Conservation (phyloP, 2,797 vertebrate species). For the Zalophus californianus region DNA sequence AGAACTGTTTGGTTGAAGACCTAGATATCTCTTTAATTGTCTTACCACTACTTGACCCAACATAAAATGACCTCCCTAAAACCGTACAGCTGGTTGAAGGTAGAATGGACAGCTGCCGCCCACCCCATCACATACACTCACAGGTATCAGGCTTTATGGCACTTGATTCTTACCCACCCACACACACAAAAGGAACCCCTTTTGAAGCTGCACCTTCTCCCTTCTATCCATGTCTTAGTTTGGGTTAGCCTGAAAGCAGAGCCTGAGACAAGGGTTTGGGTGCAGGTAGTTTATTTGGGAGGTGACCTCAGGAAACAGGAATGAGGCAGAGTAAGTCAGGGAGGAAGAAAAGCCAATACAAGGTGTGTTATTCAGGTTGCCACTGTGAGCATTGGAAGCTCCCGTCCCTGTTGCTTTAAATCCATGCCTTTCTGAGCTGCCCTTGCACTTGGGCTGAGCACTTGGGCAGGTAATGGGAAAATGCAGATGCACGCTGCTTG, state of each 20-base stretch:
- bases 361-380: neutral
- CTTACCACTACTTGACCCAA: neutral
- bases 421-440: neutral
- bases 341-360: neutral
- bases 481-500: rapidly evolving
- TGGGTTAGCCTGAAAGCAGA: neutral
- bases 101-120: neutral
- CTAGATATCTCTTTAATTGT: neutral
- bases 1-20: neutral
- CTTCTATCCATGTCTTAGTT: neutral
- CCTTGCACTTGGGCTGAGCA: neutral
- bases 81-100: neutral
- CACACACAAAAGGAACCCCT: neutral
- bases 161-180: neutral
- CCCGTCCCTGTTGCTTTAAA: neutral
- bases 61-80: neutral
- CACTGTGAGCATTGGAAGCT: neutral
- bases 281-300: neutral
- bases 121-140: too few relatives aligned
- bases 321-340: neutral
- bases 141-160: neutral
- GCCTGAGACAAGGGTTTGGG: neutral
- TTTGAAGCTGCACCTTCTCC: neutral
- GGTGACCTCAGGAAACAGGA: neutral
- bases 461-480: neutral